These are phyloP conservation scores for Eriosoma lanigerum DNA, from an alignment of 1,140 invertebrate genomes.

Conservation along the genomic window DNA sequence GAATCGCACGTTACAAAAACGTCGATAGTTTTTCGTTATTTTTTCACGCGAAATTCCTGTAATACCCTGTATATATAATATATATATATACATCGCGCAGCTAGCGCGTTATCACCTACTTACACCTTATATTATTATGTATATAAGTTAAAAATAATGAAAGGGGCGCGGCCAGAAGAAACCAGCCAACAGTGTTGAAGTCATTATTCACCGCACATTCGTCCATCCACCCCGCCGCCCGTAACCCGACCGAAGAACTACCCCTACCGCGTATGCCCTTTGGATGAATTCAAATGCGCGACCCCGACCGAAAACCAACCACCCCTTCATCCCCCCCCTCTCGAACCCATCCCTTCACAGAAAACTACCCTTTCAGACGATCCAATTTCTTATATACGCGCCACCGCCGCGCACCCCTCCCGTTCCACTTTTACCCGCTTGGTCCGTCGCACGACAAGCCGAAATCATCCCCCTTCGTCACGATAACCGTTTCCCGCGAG, in stretches of 20 bases:
- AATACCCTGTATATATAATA: not conserved
- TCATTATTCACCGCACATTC: constrained; percentile 28
- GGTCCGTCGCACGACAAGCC: no score
- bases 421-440: no score
- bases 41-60: no score
- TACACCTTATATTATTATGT: not conserved
- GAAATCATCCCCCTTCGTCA: not conserved
- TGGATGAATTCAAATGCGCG: constrained; percentile 32
- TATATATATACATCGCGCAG: not conserved
- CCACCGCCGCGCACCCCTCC: no score
- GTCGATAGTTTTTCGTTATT: no score
- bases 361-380: not conserved
- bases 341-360: not conserved
- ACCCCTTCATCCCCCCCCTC: not conserved
- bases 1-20: no score
- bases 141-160: constrained; percentile 38
- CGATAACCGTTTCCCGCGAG: not conserved
- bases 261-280: no score
- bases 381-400: constrained; percentile 14
- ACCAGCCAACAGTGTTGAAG: constrained; percentile 45
- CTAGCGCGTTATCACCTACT: no score
- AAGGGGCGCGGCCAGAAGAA: constrained; percentile 9
- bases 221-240: no score
- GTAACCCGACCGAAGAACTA: no score
- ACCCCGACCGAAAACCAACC: not conserved